Base-by-base conservation (phyloP, 2,888 invertebrate genomes). In the Mylabris sibirica region DNA sequence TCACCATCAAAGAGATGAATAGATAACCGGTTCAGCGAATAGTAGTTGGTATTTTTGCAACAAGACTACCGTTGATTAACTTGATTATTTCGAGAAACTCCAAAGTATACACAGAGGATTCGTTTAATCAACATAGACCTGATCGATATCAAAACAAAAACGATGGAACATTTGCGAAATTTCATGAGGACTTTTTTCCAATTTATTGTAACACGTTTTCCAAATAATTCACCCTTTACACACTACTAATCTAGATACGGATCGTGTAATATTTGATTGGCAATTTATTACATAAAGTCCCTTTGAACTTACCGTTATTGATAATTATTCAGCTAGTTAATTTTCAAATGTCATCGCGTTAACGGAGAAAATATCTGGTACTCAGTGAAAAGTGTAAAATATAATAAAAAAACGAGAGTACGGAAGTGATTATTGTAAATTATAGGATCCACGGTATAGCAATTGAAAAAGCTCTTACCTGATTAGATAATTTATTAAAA, bases 401-500 rank as follows among this genome's bases (percentile, higher is more conserved):
- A 30, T 30, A 30, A 30, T 30, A 30, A 30, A 14, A n/a, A n/a
- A n/a, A n/a, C n/a, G n/a, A n/a, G 38, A 14, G 14, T 12, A 38
- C 3, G 38, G 38, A 38, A 41, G n/a, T 41, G 41, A 41, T 41
- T 12, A 41, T 41, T 14, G 14, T 14, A n/a, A 41, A 41, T 41
- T 14, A n/a, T 41, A 41, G 41, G 14, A 41, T 41, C n/a, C 5
- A 41, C 2, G n/a, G 3, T 41, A n/a, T n/a, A 44, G 2, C 38
- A 4, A 44, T n/a, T 8, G n/a, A 41, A 44, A 44, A 44, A 44
- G 38, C 44, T 17, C 17, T 44, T 17, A 44, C 22, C 30, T 30
- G 30, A 20, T 12, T 57, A 26, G 57, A 57, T 57, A 6, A 26
- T 57, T 57, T 57, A 57, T 57, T 57, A 26, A 57, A 57, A 57